Evolutionary conservation across 1,140 invertebrate species (phyloP).

Genomic region (Heliconius hermathena): DNA sequence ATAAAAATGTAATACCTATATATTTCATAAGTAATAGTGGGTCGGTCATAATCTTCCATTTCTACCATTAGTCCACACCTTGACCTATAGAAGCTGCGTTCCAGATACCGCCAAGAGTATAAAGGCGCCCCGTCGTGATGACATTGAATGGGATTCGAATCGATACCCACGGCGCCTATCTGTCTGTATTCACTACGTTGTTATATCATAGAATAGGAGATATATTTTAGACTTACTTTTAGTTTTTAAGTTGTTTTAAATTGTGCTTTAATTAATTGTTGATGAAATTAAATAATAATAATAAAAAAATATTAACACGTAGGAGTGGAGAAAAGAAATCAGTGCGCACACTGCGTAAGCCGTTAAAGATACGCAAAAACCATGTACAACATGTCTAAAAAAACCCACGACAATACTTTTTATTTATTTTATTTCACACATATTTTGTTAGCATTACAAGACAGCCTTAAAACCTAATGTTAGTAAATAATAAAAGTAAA

Average conservation of each 20-base stretch:
- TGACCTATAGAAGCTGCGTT: not conserved
- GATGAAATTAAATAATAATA: no score
- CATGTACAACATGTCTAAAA: no score
- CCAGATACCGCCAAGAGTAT: not conserved
- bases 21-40: not conserved
- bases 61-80: not conserved
- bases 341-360: no score
- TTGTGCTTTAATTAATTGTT: not conserved
- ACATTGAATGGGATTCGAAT: slow-evolving; percentile 10
- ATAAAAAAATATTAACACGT: no score
- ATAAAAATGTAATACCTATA: not conserved
- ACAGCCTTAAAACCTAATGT: no score
- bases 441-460: no score
- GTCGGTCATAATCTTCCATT: not conserved
- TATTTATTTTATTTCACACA: no score
- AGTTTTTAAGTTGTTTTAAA: not conserved
- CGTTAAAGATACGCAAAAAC: no score
- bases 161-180: slow-evolving; percentile 10
- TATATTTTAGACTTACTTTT: not conserved
- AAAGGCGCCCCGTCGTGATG: not conserved
- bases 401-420: no score
- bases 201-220: not conserved
- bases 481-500: no score
- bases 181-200: not conserved
- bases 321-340: no score